A percentile compares a stretch with the other conserved stretches of the same genome.
These are phyloP conservation scores for Dendropsophus ebraccatus DNA, from an alignment of 2,113 vertebrate species.

Conservation along the genomic window DNA sequence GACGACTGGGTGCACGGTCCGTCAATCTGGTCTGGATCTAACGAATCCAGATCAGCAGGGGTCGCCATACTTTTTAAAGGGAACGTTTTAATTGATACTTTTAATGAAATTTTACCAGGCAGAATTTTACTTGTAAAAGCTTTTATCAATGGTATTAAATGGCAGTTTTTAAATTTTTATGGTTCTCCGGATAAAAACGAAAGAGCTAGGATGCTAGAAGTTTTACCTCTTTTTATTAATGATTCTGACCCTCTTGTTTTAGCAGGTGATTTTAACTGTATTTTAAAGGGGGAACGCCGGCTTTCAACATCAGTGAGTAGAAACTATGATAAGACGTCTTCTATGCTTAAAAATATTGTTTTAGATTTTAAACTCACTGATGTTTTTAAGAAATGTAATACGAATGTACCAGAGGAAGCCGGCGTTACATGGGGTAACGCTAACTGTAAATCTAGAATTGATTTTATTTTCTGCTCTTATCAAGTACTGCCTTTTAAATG, in stretches of 20 bases:
- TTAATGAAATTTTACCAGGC: not conserved
- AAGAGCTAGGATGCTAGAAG: not conserved
- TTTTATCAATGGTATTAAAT: not conserved
- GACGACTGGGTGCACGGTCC: not conserved
- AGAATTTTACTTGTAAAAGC: not conserved
- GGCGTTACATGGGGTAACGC: not conserved
- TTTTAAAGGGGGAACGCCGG: not conserved
- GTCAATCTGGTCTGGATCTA: not conserved
- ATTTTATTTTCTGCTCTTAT: not conserved
- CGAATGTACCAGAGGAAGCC: not conserved
- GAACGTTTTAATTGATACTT: not conserved
- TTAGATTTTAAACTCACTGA: not conserved
- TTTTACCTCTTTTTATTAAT: not conserved
- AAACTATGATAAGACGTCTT: not conserved
- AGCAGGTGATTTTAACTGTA: not conserved
- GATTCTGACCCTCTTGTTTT: not conserved
- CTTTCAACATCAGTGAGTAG: not conserved
- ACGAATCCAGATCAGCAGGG: not conserved
- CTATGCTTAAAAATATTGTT: not conserved
- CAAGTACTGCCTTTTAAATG: not conserved
- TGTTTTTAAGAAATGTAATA: not conserved
- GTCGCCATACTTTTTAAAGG: not conserved
- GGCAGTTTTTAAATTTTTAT: not conserved
- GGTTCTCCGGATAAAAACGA: not conserved
- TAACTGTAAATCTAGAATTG: not conserved